phyloP scores from a whole-genome alignment of 1,140 invertebrate genomes.

The Bombus terrestris region DNA sequence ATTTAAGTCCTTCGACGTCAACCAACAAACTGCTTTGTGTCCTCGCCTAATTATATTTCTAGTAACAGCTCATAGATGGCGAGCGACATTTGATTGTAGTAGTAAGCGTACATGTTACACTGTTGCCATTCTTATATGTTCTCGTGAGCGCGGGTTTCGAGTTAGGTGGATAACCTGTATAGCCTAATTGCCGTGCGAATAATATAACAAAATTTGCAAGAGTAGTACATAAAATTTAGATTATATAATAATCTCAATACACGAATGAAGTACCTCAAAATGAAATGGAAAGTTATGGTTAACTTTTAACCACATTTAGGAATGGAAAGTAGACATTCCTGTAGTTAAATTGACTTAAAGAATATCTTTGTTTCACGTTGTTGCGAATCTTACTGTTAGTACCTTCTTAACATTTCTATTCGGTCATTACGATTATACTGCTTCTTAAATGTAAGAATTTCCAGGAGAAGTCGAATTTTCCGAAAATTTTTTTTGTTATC shows the following conservation, averaged over 20 bases:
- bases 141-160: too few species aligned
- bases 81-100: too few species aligned
- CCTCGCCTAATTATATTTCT: too few species aligned
- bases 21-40: too few species aligned
- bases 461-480: not conserved
- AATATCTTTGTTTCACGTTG: not conserved
- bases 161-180: not conserved
- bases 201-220: not conserved
- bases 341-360: not conserved
- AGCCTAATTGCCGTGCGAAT: not conserved
- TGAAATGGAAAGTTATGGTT: slow-evolving; percentile 5
- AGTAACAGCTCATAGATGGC: too few species aligned
- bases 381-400: not conserved
- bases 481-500: not conserved
- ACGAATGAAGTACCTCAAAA: not conserved
- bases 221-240: not conserved
- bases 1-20: too few species aligned
- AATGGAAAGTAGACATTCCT: slow-evolving; percentile 25
- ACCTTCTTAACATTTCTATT: not conserved
- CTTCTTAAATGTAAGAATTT: not conserved
- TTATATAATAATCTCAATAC: not conserved
- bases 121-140: too few species aligned
- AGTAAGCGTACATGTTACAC: too few species aligned
- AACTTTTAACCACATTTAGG: slow-evolving; percentile 7
- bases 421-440: not conserved